Base-by-base conservation (phyloP, 2,888 invertebrate species). In the Synergus gifuensis region DNA sequence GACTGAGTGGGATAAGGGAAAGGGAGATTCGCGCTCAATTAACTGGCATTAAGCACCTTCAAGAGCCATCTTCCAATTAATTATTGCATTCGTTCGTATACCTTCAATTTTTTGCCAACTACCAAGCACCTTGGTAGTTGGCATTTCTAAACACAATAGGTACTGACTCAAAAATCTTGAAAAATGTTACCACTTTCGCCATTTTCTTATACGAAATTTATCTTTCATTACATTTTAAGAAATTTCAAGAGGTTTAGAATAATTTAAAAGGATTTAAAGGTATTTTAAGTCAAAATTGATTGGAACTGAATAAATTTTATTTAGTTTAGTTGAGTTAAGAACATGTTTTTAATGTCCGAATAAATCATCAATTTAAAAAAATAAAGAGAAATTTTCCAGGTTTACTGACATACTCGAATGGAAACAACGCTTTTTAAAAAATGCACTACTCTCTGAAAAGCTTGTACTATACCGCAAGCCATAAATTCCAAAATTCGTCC, bases 11-110 rank as follows among this genome's bases (percentile, higher is more conserved):
- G 8, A 22, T 22, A 44, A 49, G 49, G 86, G 88, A 87, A 83
- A 85, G 86, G 77, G 82, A 84, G 86, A 83, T 86, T 87, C 87
- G 83, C 86, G 88, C 87, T 88, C 89, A 88, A 89, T 89, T 89
- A 89, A 87, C 85, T 85, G 84, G 84, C 83, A 86, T 85, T 85
- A 86, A 88, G 85, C 85, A 87, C 85, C 85, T 85, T 84, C 82
- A 81, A 82, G 84, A 81, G 81, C 76, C 81, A 76, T 81, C 78
- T 81, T 79, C 84, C 87, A 88, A 90, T 90, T 89, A 89, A 90
- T 90, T 88, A 85, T 85, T 85, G 85, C 87, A 82, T 83, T 83
- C 78, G 80, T 76, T 81, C 80, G 84, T 80, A 83, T 81, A 84
- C 82, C 81, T 80, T 77, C 42, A 54, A 54, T 62, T 76, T 81